Evolutionary conservation across 2,888 invertebrate species (phyloP), one percentile per base, ranked within the genome.

Genomic region (Trichogramma dendrolimi): DNA sequence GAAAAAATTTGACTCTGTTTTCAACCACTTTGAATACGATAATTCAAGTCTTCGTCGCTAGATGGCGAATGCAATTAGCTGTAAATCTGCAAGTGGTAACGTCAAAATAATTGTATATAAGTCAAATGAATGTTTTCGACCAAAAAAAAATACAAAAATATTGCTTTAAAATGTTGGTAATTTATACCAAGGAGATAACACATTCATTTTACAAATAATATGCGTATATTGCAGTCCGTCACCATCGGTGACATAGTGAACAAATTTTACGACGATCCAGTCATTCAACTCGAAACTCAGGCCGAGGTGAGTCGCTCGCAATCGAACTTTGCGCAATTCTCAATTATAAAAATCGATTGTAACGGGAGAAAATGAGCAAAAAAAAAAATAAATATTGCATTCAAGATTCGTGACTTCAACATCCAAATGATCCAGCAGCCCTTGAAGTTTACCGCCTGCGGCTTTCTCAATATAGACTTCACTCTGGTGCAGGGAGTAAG

Each of bases 391-490:
- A 2, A 27, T 53, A 7, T 11, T 42, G 41, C 50, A 55, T 63
- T 59, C 6, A 54, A 75, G 75, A 73, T 75, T 50, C 67, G 70
- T 27, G 64, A 72, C 43, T 75, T 75, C 42, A 71, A 69, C 14
- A 51, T 74, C 0, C 75, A 75, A 46, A 40, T 75, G 55, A 68
- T 74, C 4, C 74, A 75, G 40, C 71, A 71, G 40, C 71, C 72
- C 4, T 51, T 75, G 43, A 55, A 58, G 4, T 75, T 73, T 48
- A 73, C 71, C 1, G 75, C 73, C 2, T 67, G 60, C 41, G 75
- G 73, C 14, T 72, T 71, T 47, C 72, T 74, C 48, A 58, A 66
- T n/a, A 48, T 75, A 27, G 70, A 73, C 60, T 67, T 70, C 11
- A 65, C 68, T 3, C 70, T 72, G 4, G 65, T 75, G 49, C 71